These are phyloP conservation scores for Epinephelus awoara DNA, from an alignment of 2,797 vertebrate genomes.

Conservation along the genomic window DNA sequence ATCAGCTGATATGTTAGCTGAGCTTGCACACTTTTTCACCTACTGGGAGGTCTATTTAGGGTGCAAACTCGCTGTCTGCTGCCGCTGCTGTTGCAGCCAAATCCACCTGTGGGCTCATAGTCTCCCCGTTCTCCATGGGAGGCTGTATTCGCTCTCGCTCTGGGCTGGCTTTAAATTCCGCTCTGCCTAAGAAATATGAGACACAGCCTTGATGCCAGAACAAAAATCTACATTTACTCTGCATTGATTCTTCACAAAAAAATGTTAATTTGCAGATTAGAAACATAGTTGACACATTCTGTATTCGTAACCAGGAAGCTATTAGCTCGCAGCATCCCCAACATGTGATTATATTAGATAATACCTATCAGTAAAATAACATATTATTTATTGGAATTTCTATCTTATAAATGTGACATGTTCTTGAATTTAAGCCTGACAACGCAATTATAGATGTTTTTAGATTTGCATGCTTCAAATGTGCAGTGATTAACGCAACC, in stretches of 20 bases:
- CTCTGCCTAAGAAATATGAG: constrained; percentile 46
- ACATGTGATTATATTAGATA: constrained; percentile 19
- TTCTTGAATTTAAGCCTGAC: constrained; percentile 45
- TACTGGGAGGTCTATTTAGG: constrained; percentile 66
- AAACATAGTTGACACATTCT: constrained; percentile 17
- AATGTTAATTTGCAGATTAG: constrained; percentile 16
- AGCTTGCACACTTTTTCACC: constrained; percentile 48
- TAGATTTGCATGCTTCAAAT: constrained; percentile 34
- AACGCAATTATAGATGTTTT: constrained; percentile 42
- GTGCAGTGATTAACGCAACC: constrained; percentile 24
- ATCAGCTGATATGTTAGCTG: constrained; percentile 56
- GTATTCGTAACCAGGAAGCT: constrained; percentile 12
- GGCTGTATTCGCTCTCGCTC: constrained; percentile 57
- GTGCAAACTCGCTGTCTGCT: constrained; percentile 56
- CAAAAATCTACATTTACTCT: constrained; percentile 45
- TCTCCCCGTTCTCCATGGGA: constrained; percentile 57
- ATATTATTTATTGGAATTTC: constrained; percentile 23
- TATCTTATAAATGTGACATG: constrained; percentile 19
- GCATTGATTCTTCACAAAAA: constrained; percentile 27
- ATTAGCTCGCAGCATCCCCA: constrained; percentile 23
- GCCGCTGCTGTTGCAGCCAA: constrained; percentile 37
- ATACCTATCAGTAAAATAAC: constrained; percentile 21
- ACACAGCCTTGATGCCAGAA: constrained; percentile 39
- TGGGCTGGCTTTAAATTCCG: constrained; percentile 55
- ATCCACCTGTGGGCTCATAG: constrained; percentile 64